Conservation (phyloP, 2,113 vertebrate species). For the Dicentrarchus labrax region DNA sequence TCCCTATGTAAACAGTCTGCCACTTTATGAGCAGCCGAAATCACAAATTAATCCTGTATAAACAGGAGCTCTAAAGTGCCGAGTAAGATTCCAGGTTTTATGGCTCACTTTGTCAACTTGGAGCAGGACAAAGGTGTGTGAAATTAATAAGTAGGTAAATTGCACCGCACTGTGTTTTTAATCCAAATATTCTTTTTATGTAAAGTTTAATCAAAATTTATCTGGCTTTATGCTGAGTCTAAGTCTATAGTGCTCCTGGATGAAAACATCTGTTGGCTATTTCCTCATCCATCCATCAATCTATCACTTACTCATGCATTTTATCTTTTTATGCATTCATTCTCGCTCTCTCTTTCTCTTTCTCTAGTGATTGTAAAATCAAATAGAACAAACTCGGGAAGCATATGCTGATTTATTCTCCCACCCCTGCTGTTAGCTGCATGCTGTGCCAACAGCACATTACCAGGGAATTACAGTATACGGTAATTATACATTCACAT, state of each 20-base stretch:
- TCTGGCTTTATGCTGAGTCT: neutral
- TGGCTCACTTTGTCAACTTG: neutral
- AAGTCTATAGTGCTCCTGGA: neutral
- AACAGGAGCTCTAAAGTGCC: neutral
- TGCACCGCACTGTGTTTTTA: neutral
- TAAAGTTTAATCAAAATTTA: neutral
- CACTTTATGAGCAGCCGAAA: no score
- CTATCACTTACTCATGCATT: slow-evolving; percentile 14
- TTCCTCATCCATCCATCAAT: slow-evolving; percentile 38
- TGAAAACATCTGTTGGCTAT: neutral
- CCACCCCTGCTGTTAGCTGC: slow-evolving; percentile 44
- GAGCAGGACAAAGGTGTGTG: neutral
- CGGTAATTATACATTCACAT: slow-evolving; percentile 48
- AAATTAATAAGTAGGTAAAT: neutral
- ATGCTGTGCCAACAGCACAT: slow-evolving; percentile 51
- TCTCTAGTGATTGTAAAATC: slow-evolving; percentile 22
- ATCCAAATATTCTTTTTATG: neutral
- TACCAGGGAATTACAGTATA: slow-evolving; percentile 35
- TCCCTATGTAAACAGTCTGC: neutral
- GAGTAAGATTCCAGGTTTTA: neutral
- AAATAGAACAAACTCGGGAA: slow-evolving; percentile 36
- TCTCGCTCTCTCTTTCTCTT: neutral
- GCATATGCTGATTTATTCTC: slow-evolving; percentile 46
- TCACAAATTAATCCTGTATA: neutral
- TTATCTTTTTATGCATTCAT: neutral